Evolutionary conservation across 2,113 vertebrate genomes (phyloP).

Genomic region (Phycodurus eques): DNA sequence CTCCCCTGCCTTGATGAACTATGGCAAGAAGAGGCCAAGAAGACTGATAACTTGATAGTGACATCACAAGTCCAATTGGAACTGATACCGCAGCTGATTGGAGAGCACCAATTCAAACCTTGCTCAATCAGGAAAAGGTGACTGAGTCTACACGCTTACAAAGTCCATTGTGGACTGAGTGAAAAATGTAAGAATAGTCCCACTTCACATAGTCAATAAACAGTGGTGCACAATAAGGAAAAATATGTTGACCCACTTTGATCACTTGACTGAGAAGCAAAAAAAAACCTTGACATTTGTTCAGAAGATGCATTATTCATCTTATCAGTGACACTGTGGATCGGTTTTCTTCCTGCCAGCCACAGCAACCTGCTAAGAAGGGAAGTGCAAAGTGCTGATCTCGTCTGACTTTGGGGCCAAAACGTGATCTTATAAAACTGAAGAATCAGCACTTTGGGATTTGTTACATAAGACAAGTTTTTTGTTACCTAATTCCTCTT

Average conservation of each 20-base stretch:
- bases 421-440: neutral
- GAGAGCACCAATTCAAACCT: neutral
- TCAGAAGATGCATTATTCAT: neutral
- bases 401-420: neutral
- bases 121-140: neutral
- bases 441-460: neutral
- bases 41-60: neutral
- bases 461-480: neutral
- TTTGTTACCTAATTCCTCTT: neutral
- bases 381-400: constrained; percentile 3
- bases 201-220: neutral
- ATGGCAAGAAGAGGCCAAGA: neutral
- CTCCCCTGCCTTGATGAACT: no score
- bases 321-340: neutral
- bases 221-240: neutral
- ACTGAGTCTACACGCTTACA: neutral
- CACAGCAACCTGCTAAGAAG: neutral
- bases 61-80: neutral
- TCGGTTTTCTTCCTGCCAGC: neutral
- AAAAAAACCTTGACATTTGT: neutral
- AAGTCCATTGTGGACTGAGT: neutral
- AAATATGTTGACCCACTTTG: neutral
- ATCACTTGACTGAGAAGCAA: neutral
- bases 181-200: neutral
- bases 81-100: neutral